phyloP scores from a whole-genome alignment of 1,140 invertebrate genomes.

The Liolophura sinensis region DNA sequence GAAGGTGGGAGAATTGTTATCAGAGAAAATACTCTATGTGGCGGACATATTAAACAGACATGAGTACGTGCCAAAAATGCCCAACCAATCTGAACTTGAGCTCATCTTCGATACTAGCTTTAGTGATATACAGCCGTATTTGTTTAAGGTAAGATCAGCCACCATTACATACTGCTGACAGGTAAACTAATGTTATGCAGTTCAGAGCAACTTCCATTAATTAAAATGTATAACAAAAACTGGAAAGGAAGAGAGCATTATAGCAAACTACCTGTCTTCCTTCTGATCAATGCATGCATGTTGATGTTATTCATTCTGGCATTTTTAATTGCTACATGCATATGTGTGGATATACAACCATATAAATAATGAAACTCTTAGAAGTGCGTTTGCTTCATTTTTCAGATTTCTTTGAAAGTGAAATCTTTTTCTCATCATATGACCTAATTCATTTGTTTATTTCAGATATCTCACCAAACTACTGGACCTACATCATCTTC shows the following conservation, averaged over 20 bases:
- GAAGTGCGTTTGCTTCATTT: too few relatives aligned
- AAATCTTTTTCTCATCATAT: too few relatives aligned
- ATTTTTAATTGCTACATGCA: not conserved
- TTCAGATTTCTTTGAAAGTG: too few relatives aligned
- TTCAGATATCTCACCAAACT: conserved; percentile 46
- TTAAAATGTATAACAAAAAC: too few relatives aligned
- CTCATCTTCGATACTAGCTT: conserved; percentile 92
- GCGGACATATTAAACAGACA: conserved; percentile 93
- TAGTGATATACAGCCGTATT: conserved; percentile 91
- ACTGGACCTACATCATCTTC: conserved; percentile 43
- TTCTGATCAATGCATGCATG: not conserved
- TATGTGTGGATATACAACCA: not conserved
- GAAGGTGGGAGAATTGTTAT: conserved; percentile 86
- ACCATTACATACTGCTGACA: not conserved
- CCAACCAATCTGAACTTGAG: conserved; percentile 87
- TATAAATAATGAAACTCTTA: not conserved
- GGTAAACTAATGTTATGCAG: not conserved
- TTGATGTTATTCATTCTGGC: not conserved
- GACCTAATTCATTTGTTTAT: conserved; percentile 6
- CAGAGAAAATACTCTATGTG: conserved; percentile 91
- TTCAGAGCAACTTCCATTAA: not conserved
- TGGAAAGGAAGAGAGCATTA: too few relatives aligned
- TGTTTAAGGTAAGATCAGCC: conserved; percentile 73
- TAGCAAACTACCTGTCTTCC: too few relatives aligned
- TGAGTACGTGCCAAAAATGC: conserved; percentile 95